A percentile compares a stretch with the other conserved stretches of the same genome.
phyloP scores from a whole-genome alignment of 2,888 invertebrate species.

The Cantharis nigra region DNA sequence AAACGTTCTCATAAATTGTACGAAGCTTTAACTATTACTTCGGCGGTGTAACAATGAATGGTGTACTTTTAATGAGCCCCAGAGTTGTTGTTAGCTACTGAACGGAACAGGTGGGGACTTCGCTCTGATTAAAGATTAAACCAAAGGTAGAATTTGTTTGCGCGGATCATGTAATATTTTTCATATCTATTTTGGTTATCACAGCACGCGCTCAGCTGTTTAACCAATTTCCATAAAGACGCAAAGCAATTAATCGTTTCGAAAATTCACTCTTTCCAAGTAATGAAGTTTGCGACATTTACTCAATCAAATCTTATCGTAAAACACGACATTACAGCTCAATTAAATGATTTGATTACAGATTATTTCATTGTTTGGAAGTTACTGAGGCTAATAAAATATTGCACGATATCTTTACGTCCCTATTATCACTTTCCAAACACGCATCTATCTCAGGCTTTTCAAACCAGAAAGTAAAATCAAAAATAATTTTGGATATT shows the following conservation, averaged over 20 bases:
- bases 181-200: slow-evolving; percentile 2
- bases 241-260: not conserved
- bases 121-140: slow-evolving; percentile 20
- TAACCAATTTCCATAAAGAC: not conserved
- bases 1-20: not conserved
- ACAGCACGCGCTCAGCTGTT: not conserved
- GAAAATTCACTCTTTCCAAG: not conserved
- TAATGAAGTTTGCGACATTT: not conserved
- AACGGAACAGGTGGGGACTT: slow-evolving; percentile 26
- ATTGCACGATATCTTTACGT: not conserved
- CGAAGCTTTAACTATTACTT: slow-evolving; percentile 5
- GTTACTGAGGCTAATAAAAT: not conserved
- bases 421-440: not conserved
- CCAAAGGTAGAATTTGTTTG: slow-evolving; percentile 15
- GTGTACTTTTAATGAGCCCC: slow-evolving; percentile 13
- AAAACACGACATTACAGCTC: not conserved
- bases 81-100: slow-evolving; percentile 13
- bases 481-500: not conserved
- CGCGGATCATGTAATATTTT: slow-evolving; percentile 6
- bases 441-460: not conserved
- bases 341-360: not conserved
- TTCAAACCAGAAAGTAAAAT: not conserved
- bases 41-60: slow-evolving; percentile 24
- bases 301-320: not conserved
- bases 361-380: not conserved